Base-by-base conservation (phyloP, 2,113 vertebrate species). In the Ursus arctos region DNA sequence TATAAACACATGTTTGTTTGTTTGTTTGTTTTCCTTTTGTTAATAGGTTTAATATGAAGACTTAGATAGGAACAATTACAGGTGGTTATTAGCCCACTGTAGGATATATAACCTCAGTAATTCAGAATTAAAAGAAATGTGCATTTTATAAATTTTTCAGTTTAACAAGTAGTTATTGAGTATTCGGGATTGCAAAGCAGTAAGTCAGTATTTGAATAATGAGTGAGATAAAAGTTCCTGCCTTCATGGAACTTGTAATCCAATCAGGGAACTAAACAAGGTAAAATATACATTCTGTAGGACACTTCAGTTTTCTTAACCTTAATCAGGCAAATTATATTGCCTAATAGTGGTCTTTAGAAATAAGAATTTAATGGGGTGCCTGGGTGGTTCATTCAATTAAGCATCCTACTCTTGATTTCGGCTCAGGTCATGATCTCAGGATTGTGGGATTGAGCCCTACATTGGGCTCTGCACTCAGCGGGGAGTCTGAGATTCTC, bases 311-410 rank as follows among this genome's bases (percentile, higher is more conserved):
- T 88, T 92, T 88, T 95, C 81, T 90, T 77, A 86, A 72, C 43
- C 71, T 63, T 81, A 94, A 83, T 94, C 43, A 88, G 40, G 53
- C 71, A 91, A 55, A 95, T 92, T 96, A 33, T 92, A 82, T 86
- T 94, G 55, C n/a, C 15, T 93, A 28, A n/a, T 83, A 82, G 22
- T 77, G 8, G 15, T 63, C 74, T 92, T 97, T 92, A 82, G 74
- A 89, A 96, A 86, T 95, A 96, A 94, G 33, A 67, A 91, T 82
- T 77, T 69, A 82, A 84, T 95, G 53, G 67, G 67, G 18, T n/a
- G 8, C 67, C 33, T n/a, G 33, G 16, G 33, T 19, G 67, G 16
- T 8, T 69, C 33, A 69, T 33, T 69, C 1, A 0, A n/a, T n/a
- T 69, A 69, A 36, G 16, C 18, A 69, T 69, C 33, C 67, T 21